A percentile compares a stretch with the other conserved stretches of the same genome.
phyloP scores from a whole-genome alignment of 2,888 invertebrate species.

The Lysandra coridon region DNA sequence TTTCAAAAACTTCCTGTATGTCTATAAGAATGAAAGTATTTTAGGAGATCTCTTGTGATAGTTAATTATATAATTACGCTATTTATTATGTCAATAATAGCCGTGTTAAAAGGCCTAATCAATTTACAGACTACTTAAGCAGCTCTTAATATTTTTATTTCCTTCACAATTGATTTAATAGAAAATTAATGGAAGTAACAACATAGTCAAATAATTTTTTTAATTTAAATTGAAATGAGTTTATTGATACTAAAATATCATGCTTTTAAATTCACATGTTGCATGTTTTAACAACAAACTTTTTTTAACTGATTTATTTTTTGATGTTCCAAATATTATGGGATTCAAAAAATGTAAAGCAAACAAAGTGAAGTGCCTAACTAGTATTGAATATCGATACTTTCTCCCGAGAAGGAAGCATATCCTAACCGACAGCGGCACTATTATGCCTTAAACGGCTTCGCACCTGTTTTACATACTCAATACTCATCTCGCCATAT shows the following conservation, averaged over 20 bases:
- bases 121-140: not conserved
- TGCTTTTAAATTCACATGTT: too few relatives aligned
- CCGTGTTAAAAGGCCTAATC: not conserved
- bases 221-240: too few relatives aligned
- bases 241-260: too few relatives aligned
- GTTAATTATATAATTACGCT: not conserved
- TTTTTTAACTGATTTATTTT: too few relatives aligned
- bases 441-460: constrained; percentile 64
- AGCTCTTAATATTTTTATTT: too few relatives aligned
- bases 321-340: too few relatives aligned
- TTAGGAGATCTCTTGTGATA: not conserved
- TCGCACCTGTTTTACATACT: constrained; percentile 73
- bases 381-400: constrained; percentile 17
- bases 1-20: not conserved
- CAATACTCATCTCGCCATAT: constrained; percentile 70
- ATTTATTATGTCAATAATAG: not conserved
- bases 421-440: constrained; percentile 41
- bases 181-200: too few relatives aligned
- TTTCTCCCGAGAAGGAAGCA: constrained; percentile 56
- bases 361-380: not conserved
- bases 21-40: not conserved
- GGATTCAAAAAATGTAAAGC: not conserved
- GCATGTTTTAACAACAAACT: too few relatives aligned
- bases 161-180: too few relatives aligned
- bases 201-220: too few relatives aligned